phyloP scores from a whole-genome alignment of 2,797 vertebrate species.

The Hippopotamyrus pictus region DNA sequence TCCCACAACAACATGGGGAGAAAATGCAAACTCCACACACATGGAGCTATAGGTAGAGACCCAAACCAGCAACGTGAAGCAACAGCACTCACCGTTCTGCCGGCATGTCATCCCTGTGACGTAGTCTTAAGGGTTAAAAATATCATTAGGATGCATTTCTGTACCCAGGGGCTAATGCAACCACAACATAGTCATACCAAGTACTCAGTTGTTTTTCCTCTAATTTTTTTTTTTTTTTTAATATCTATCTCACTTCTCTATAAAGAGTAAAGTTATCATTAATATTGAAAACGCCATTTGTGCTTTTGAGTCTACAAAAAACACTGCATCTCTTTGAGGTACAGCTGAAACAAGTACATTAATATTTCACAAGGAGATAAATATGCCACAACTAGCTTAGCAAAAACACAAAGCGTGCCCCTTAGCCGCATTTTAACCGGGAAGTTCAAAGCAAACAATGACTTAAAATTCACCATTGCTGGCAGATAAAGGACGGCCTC shows the following conservation, averaged over 20 bases:
- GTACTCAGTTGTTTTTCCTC: neutral
- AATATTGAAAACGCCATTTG: neutral
- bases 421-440: neutral
- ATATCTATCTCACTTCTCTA: neutral
- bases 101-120: neutral
- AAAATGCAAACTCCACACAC: neutral
- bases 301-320: neutral
- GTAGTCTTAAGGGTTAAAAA: neutral
- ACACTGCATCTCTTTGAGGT: neutral
- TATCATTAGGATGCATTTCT: neutral
- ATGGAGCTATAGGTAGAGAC: neutral
- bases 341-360: neutral
- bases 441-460: neutral
- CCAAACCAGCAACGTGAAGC: neutral
- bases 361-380: constrained; percentile 4
- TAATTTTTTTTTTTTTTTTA: neutral
- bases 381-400: constrained; percentile 1
- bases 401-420: neutral
- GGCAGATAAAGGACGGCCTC: neutral
- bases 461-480: neutral
- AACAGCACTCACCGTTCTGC: neutral
- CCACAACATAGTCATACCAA: neutral
- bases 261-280: neutral
- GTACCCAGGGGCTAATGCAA: neutral
- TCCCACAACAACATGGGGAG: neutral